These are phyloP conservation scores for Saxidomus purpurata DNA, from an alignment of 1,140 invertebrate genomes.

Conservation along the genomic window DNA sequence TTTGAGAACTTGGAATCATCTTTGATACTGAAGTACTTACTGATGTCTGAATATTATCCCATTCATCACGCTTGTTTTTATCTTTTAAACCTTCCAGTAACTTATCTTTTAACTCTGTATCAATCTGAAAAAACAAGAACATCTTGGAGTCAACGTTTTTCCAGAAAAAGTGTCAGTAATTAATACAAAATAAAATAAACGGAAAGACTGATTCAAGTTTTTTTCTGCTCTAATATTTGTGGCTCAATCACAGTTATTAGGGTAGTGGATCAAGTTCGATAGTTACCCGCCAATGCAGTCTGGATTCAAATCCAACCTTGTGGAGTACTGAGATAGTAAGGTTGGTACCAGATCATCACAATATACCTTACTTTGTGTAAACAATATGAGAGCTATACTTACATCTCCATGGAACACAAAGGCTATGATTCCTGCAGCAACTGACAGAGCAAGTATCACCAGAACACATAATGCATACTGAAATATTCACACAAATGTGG, in stretches of 20 bases:
- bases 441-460: slow-evolving; percentile 47
- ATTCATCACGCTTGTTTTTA: slow-evolving; percentile 43
- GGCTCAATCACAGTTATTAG: too few relatives aligned
- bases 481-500: neutral
- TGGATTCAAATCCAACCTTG: too few relatives aligned
- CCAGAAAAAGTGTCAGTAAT: neutral
- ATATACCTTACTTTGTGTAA: too few relatives aligned
- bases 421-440: slow-evolving; percentile 62
- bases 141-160: neutral
- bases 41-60: slow-evolving; percentile 62
- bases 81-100: slow-evolving; percentile 64
- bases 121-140: slow-evolving; percentile 64
- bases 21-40: too few relatives aligned
- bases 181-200: neutral
- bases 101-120: slow-evolving; percentile 46
- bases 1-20: too few relatives aligned
- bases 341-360: too few relatives aligned
- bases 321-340: too few relatives aligned
- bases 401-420: slow-evolving; percentile 61
- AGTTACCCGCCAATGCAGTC: too few relatives aligned
- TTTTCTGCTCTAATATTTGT: too few relatives aligned
- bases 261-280: too few relatives aligned
- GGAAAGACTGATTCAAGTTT: too few relatives aligned
- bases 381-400: too few relatives aligned
- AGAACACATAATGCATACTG: slow-evolving; percentile 64